phyloP scores from a whole-genome alignment of 2,888 invertebrate species.

The Syritta pipiens region DNA sequence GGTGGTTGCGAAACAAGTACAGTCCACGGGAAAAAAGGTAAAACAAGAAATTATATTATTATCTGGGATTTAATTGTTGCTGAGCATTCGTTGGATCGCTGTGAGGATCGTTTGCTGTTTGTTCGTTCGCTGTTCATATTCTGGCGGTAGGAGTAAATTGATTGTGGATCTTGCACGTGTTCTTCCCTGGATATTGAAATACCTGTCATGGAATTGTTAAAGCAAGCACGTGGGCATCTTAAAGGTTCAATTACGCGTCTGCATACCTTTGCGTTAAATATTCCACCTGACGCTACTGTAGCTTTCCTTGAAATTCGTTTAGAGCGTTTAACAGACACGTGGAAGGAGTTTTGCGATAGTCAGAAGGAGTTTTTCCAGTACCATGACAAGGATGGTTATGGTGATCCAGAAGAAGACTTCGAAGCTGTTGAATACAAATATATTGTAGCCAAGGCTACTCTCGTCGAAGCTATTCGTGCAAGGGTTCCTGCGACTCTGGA shows the following conservation, averaged over 20 bases:
- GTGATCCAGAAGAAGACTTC: background rate
- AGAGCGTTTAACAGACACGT: constrained; percentile 1
- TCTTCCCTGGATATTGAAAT: background rate
- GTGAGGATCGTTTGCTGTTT: too few species aligned
- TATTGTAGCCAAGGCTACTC: background rate
- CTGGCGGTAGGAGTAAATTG: background rate
- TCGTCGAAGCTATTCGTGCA: background rate
- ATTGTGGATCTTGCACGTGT: too few species aligned
- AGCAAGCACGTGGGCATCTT: constrained; percentile 8
- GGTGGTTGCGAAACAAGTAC: too few species aligned
- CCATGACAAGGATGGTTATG: background rate
- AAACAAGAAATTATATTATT: too few species aligned
- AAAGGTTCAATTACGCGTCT: constrained; percentile 17
- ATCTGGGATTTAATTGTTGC: too few species aligned
- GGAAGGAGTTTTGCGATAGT: constrained; percentile 1
- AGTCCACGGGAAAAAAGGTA: too few species aligned
- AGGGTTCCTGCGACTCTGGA: too few species aligned
- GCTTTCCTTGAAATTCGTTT: constrained; percentile 1
- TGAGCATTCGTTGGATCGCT: too few species aligned
- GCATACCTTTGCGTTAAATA: background rate
- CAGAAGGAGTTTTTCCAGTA: constrained; percentile 1
- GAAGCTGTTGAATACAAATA: constrained; percentile 3
- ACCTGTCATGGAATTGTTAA: constrained; percentile 4
- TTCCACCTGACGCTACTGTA: background rate
- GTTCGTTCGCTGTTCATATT: background rate